Base-by-base conservation (phyloP, 2,113 vertebrate genomes). In the Meles meles region DNA sequence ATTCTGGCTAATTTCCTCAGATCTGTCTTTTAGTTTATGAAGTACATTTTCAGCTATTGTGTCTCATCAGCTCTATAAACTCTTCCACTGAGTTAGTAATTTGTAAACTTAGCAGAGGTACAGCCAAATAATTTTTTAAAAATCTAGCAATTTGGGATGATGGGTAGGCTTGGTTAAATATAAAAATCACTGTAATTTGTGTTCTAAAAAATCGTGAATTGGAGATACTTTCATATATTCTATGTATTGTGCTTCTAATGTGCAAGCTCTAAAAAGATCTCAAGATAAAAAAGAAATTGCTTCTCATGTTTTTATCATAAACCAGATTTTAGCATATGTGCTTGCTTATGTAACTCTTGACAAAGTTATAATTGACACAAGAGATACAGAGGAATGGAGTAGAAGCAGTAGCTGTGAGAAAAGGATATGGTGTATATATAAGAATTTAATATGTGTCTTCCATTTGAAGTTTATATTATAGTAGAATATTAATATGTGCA, bases 241-340 rank as follows among this genome's bases (percentile, higher is more conserved):
- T 91, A 7, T 1, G 57, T 79, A 0, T 92, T 93, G 34, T 82
- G 3, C 17, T 82, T 82, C 25, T 67, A 6, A 25, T 59, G 2
- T 87, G 14, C 29, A 81, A 85, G 80, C 11, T n/a, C 13, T 93
- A 17, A 57, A 87, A 96, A 82, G 17, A 87, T 47, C 34, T 69
- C 59, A 96, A 74, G 80, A 77, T 95, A 79, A 89, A 91, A 85
- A 57, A 44, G 7, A 92, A 57, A 59, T 81, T 94, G 37, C 49
- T 83, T 44, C 57, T 81, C 61, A 12, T 7, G 20, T 82, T 94
- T 84, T 86, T 91, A 49, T 87, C 27, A 69, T 76, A 84, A 89
- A 52, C 37, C 27, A 85, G 31, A 72, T 91, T 63, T 94, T 87
- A 31, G 72, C n/a, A 84, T 71, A 29, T 39, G 13, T 65, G 65